A percentile compares a stretch with the other conserved stretches of the same genome.
Conservation (phyloP, 2,797 vertebrate species). For the Masticophis lateralis region DNA sequence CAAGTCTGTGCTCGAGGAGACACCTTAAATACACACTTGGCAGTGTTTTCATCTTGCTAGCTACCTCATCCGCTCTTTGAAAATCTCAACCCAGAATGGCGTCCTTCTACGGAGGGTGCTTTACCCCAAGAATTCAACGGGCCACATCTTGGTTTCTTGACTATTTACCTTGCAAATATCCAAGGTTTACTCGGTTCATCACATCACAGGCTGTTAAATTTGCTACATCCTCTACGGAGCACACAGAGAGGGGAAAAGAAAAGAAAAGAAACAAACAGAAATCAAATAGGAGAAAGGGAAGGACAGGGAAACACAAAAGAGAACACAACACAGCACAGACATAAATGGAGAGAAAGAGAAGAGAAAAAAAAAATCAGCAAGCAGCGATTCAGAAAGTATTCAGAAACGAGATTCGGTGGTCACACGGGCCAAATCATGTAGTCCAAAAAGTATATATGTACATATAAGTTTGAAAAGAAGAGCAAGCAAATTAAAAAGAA, state of each 20-base stretch:
- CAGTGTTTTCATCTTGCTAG: background rate
- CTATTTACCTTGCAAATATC: constrained; percentile 99
- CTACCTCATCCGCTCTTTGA: background rate
- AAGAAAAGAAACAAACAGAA: background rate
- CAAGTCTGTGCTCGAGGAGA: background rate
- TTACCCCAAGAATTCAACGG: constrained; percentile 30
- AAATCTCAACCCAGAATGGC: background rate
- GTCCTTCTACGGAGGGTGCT: constrained; percentile 31
- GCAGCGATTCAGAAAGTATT: constrained; percentile 68
- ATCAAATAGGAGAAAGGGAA: constrained; percentile 57
- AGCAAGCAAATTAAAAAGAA: constrained; percentile 37
- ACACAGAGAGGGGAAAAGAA: constrained; percentile 68
- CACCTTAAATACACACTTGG: background rate
- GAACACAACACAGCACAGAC: constrained; percentile 64
- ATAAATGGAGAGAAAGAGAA: constrained; percentile 75
- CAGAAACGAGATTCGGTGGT: constrained; percentile 57
- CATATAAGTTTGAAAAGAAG: background rate
- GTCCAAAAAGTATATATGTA: background rate
- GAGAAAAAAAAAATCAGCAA: constrained; percentile 77
- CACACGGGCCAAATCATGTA: constrained; percentile 38
- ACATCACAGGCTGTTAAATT: constrained; percentile 99
- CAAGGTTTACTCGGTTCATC: constrained; percentile 99
- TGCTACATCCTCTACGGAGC: constrained; percentile 98
- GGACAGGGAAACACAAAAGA: background rate
- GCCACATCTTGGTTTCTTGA: constrained; percentile 57